These are phyloP conservation scores for Watsonalla cultraria DNA, from an alignment of 2,888 invertebrate species.

Conservation along the genomic window DNA sequence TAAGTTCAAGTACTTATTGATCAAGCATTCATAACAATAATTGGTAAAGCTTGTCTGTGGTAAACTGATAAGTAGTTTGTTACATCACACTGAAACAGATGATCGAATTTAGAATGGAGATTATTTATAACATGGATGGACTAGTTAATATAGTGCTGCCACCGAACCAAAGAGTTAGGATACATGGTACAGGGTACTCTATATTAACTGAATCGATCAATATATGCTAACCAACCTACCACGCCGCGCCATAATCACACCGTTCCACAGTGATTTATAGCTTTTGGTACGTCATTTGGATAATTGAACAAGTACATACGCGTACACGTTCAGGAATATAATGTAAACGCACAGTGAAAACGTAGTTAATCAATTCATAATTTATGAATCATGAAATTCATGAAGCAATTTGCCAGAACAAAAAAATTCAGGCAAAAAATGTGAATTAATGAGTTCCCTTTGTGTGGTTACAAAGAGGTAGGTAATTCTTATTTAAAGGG, in stretches of 20 bases:
- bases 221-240: neutral
- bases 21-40: too few species aligned
- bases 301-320: conserved; percentile 3
- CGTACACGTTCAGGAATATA: too few species aligned
- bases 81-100: too few species aligned
- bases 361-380: neutral
- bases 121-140: too few species aligned
- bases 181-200: neutral
- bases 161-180: too few species aligned
- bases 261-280: conserved; percentile 25
- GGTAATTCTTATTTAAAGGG: neutral
- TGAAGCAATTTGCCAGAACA: neutral
- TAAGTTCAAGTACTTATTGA: too few species aligned
- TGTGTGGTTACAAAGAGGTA: neutral
- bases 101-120: too few species aligned
- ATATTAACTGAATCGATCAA: neutral
- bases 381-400: neutral
- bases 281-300: conserved; percentile 15
- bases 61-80: too few species aligned
- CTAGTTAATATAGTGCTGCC: too few species aligned
- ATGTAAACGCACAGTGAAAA: too few species aligned
- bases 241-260: conserved; percentile 18
- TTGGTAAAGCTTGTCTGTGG: too few species aligned
- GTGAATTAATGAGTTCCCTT: neutral
- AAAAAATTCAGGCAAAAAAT: neutral